Base-by-base conservation (phyloP, 2,888 invertebrate genomes). In the Coecobrya sp. region DNA sequence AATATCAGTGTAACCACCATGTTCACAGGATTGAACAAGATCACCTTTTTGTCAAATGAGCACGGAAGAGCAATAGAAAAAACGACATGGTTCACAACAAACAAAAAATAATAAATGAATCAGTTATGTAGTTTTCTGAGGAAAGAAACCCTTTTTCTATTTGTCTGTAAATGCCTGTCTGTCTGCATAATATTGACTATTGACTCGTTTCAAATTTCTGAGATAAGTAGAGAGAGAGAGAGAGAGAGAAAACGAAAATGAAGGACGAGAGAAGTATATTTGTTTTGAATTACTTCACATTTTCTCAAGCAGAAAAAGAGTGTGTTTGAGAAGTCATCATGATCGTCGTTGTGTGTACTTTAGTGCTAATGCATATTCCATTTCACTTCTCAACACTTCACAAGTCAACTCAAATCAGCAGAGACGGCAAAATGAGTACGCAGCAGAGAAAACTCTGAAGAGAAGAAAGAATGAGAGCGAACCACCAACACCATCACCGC, bases 301-400 rank as follows among this genome's bases (percentile, higher is more conserved):
- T 87, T 82, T 88, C 92, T 88, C 73, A 87, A 84, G 62, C 92
- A 88, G 82, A 87, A 87, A 73, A 82, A 76, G 87, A 87, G 92
- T 70, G 86, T 86, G 55, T 81, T 42, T 85, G 59, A 25, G 45
- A 85, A 22, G 65, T 85, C 70, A 79, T 86, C 81, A 65, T 86
- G 65, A 68, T 84, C 89, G 73, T 68, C 82, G 52, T 59, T 87
- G 68, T 68, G 30, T 76, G 68, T 81, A 81, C 86, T 82, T 84
- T 82, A 87, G 84, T 59, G 87, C 82, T 92, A 92, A 92, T 92
- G 87, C 92, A 88, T 87, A 92, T 87, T 82, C 92, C 88, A 88
- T 92, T 87, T 92, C 65, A 92, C 86, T 92, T 92, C 92, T 92
- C 92, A 92, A 84, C 92, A 92, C 87, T 92, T 92, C 88, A 88